These are phyloP conservation scores for Rallus limicola DNA, from an alignment of 2,113 vertebrate species.

Conservation along the genomic window DNA sequence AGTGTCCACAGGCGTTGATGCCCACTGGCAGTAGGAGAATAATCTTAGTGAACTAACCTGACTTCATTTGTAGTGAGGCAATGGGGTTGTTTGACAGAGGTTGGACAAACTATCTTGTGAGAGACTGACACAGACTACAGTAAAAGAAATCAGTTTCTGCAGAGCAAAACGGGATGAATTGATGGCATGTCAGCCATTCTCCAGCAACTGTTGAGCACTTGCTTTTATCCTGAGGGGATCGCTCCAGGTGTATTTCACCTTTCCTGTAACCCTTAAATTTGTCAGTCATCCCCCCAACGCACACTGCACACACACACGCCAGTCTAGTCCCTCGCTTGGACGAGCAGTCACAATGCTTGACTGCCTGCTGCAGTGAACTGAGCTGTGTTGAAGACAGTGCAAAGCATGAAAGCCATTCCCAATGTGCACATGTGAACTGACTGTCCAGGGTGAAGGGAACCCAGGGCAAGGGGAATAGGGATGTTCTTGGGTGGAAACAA, in stretches of 20 bases:
- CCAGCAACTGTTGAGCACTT: not conserved
- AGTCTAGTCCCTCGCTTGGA: not conserved
- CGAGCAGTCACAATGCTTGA: not conserved
- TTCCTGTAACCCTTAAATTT: not conserved
- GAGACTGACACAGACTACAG: not conserved
- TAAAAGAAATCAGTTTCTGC: not conserved
- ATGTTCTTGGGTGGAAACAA: accelerated
- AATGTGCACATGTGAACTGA: not conserved
- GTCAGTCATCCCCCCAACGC: not conserved
- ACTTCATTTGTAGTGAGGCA: not conserved
- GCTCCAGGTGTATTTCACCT: not conserved
- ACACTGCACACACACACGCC: not conserved
- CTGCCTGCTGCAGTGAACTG: not conserved
- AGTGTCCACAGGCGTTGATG: not conserved
- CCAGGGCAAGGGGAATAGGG: not conserved
- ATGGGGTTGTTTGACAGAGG: not conserved
- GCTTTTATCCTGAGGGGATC: not conserved
- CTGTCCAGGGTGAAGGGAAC: not conserved
- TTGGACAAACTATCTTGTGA: not conserved
- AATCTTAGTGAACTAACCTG: not conserved
- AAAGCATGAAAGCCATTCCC: not conserved
- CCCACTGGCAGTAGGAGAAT: not conserved
- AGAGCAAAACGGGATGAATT: not conserved
- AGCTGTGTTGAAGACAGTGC: not conserved
- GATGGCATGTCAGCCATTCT: not conserved